Base-by-base conservation (phyloP, 2,888 invertebrate genomes). In the Coenonympha arcania region DNA sequence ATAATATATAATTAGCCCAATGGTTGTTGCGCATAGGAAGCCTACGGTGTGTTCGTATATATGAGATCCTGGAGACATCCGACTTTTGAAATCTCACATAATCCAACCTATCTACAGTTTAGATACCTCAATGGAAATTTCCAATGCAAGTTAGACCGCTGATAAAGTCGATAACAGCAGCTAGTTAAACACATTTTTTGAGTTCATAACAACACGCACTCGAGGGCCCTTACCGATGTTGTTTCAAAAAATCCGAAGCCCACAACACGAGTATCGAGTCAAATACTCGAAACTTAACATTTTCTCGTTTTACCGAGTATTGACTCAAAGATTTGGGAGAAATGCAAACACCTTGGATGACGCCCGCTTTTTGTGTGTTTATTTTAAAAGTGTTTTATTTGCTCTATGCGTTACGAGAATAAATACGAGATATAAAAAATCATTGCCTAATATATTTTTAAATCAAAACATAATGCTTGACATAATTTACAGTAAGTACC, bases 281-380 rank as follows among this genome's bases (percentile, higher is more conserved):
- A 77, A 77, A 78, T 78, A 79, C 77, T 79, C 48, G 63, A 70
- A 71, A 73, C 71, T 69, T 68, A 69, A 71, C 71, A 68, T 71
- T 71, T 33, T 66, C 63, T 61, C 58, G 57, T 47, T 55, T 61
- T 64, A 66, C 63, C 56, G 57, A 65, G 63, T 81, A 73, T 80
- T 78, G 69, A 76, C 74, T 68, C 50, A 66, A 66, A 68, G 74
- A 72, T 73, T 77, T 69, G 64, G 63, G 52, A 60, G 57, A 47
- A 50, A 53, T 50, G 48, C 43, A 57, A 57, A 58, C 53, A 59
- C n/a, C n/a, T 18, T 24, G 31, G 16, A 22, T 24, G 47, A 50
- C 51, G 49, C 49, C 9, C 39, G 2, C 20, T 13, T 15, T 37
- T 37, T 13, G n/a, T n/a, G n/a, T n/a, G n/a, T n/a, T n/a, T n/a